Percentiles rank a stretch among this genome's conserved stretches.
Conservation (phyloP, 2,797 vertebrate genomes). For the Thaleichthys pacificus region DNA sequence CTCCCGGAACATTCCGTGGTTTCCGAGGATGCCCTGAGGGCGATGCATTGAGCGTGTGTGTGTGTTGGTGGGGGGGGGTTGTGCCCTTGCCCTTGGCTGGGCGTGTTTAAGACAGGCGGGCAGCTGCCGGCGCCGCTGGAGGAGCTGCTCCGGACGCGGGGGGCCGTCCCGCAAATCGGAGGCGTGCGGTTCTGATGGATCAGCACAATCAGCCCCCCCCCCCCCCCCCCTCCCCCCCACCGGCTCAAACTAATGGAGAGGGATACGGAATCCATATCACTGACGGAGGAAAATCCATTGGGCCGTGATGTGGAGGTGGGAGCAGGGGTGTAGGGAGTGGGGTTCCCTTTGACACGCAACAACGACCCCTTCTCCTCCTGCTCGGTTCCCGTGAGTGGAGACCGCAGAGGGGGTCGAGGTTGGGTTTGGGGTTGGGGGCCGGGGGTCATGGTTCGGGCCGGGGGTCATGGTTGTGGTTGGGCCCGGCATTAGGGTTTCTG, state of each 20-base stretch:
- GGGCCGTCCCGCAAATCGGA: slow-evolving; percentile 69
- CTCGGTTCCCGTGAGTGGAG: neutral
- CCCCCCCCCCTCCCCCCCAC: too few species aligned
- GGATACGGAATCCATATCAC: slow-evolving; percentile 53
- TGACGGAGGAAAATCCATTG: neutral
- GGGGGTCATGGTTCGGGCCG: too few species aligned
- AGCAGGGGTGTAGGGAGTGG: slow-evolving; percentile 17
- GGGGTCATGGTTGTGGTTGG: too few species aligned
- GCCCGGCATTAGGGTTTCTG: too few species aligned
- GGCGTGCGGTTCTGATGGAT: slow-evolving; percentile 73
- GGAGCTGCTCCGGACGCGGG: slow-evolving; percentile 67
- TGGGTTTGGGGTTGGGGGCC: too few species aligned
- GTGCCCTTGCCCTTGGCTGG: slow-evolving; percentile 70
- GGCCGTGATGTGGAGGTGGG: slow-evolving; percentile 42
- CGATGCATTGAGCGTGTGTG: slow-evolving; percentile 14
- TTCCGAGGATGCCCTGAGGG: slow-evolving; percentile 36
- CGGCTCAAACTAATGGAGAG: slow-evolving; percentile 74
- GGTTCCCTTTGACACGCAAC: neutral
- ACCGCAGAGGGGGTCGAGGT: neutral
- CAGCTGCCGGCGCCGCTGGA: slow-evolving; percentile 70
- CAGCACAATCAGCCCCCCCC: slow-evolving; percentile 68
- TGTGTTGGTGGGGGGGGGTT: slow-evolving; percentile 38
- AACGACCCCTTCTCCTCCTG: too few species aligned
- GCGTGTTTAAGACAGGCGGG: slow-evolving; percentile 66
- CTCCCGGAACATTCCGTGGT: slow-evolving; percentile 43